Conservation (phyloP, 2,113 vertebrate species). For the Erythrolamprus reginae region DNA sequence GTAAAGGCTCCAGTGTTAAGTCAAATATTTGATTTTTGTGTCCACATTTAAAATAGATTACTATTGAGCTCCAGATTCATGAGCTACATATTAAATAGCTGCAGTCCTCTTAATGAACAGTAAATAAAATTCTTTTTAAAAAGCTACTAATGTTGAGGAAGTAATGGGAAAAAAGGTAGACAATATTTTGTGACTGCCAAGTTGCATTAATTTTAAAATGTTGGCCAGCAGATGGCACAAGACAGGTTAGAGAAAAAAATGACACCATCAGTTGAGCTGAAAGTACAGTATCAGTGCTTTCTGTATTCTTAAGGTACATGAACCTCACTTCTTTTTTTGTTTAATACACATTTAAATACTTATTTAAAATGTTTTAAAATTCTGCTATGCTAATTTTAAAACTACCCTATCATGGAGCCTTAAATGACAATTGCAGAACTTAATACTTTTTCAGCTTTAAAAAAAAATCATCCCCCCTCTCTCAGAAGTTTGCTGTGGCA, state of each 20-base stretch:
- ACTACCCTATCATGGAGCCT: neutral
- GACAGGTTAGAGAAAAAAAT: neutral
- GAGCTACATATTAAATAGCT: constrained; percentile 12
- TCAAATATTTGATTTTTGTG: constrained; percentile 29
- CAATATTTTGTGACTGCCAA: neutral
- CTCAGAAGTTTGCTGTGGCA: neutral
- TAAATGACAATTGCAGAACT: neutral
- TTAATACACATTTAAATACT: neutral
- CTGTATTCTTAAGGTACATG: neutral
- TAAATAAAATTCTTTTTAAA: neutral
- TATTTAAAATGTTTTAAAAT: neutral
- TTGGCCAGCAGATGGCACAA: neutral
- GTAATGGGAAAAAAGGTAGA: neutral
- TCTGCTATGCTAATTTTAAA: neutral
- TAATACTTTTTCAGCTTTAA: neutral
- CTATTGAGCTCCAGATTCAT: constrained; percentile 17
- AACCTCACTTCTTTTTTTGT: neutral
- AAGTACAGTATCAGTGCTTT: neutral
- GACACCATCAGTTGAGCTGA: neutral
- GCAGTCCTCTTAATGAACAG: neutral
- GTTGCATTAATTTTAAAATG: neutral
- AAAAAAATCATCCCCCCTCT: neutral
- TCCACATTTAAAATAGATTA: constrained; percentile 26
- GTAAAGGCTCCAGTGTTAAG: neutral
- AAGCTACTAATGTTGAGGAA: neutral